A percentile compares a stretch with the other conserved stretches of the same genome.
These are phyloP conservation scores for Thaumetopoea pityocampa DNA, from an alignment of 1,140 invertebrate genomes.

Conservation along the genomic window DNA sequence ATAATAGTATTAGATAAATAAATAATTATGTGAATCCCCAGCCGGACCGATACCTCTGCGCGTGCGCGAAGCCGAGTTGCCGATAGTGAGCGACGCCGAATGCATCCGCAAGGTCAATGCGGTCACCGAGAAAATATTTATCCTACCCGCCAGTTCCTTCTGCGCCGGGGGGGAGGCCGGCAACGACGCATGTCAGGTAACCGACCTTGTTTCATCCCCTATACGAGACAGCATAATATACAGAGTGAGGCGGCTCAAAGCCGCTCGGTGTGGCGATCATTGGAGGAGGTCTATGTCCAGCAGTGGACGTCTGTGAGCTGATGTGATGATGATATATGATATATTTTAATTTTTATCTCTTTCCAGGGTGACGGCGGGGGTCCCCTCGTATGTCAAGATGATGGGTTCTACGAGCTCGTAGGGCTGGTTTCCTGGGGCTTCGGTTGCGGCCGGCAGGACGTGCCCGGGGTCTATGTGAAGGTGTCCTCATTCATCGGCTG, in stretches of 20 bases:
- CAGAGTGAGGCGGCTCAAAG: too few species aligned
- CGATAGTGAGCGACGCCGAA: slow-evolving; percentile 94
- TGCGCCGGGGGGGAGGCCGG: slow-evolving; percentile 95
- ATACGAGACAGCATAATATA: too few species aligned
- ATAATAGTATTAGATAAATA: slow-evolving; percentile 3
- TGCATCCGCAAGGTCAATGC: slow-evolving; percentile 95
- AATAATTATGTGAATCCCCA: slow-evolving; percentile 57
- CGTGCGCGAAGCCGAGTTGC: slow-evolving; percentile 93
- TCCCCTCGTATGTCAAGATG: slow-evolving; percentile 93
- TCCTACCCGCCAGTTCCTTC: slow-evolving; percentile 93
- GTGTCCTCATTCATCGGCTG: slow-evolving; percentile 96
- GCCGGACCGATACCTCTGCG: slow-evolving; percentile 93
- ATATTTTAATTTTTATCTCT: slow-evolving; percentile 7
- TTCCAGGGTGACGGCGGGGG: slow-evolving; percentile 93
- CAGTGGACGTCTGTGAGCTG: too few species aligned
- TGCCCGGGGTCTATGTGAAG: slow-evolving; percentile 95
- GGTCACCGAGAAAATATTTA: slow-evolving; percentile 95
- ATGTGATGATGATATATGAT: too few species aligned
- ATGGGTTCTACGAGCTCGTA: slow-evolving; percentile 93
- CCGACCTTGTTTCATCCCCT: too few species aligned
- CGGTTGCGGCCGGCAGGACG: slow-evolving; percentile 91
- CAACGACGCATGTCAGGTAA: slow-evolving; percentile 94
- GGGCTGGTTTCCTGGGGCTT: slow-evolving; percentile 96
- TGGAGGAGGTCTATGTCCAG: too few species aligned
- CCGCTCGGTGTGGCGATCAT: too few species aligned